Conservation (phyloP, 2,797 vertebrate species). For the Sciurus vulgaris region DNA sequence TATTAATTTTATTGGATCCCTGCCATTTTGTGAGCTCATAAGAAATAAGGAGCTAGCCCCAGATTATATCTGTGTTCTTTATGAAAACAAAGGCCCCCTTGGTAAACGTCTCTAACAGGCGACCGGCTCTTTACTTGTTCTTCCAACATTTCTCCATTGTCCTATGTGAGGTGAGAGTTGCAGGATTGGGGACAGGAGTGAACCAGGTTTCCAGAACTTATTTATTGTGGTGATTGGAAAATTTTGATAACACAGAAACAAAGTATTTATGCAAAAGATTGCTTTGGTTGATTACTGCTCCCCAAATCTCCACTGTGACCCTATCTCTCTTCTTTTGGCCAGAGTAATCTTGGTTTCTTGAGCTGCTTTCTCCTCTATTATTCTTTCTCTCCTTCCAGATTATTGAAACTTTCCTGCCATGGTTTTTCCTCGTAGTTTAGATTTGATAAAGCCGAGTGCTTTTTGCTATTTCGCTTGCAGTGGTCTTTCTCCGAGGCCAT, state of each 20-base stretch:
- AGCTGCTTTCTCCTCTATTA: background rate
- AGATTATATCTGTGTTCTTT: slow-evolving; percentile 82
- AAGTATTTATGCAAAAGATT: slow-evolving; percentile 53
- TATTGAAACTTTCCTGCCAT: background rate
- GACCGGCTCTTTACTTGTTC: slow-evolving; percentile 79
- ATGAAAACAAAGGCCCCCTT: slow-evolving; percentile 70
- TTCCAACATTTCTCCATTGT: slow-evolving; percentile 76
- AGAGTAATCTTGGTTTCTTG: background rate
- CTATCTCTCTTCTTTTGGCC: rapidly evolving
- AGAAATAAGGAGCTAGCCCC: slow-evolving; percentile 82
- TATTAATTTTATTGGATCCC: slow-evolving; percentile 82
- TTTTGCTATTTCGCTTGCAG: background rate
- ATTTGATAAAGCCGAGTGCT: background rate
- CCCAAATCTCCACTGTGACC: rapidly evolving
- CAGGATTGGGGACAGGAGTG: background rate
- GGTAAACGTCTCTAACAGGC: slow-evolving; percentile 78
- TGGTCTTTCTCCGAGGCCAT: background rate
- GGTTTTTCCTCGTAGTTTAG: background rate
- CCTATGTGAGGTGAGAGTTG: slow-evolving; percentile 75
- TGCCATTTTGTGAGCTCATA: slow-evolving; percentile 82
- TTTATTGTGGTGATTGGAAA: slow-evolving; percentile 69
- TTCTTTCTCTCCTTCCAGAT: background rate
- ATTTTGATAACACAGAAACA: slow-evolving; percentile 44
- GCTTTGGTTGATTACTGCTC: background rate
- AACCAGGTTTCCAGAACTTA: slow-evolving; percentile 63